Base-by-base conservation (phyloP, 2,797 vertebrate species). In the Sebastes hubbsi region DNA sequence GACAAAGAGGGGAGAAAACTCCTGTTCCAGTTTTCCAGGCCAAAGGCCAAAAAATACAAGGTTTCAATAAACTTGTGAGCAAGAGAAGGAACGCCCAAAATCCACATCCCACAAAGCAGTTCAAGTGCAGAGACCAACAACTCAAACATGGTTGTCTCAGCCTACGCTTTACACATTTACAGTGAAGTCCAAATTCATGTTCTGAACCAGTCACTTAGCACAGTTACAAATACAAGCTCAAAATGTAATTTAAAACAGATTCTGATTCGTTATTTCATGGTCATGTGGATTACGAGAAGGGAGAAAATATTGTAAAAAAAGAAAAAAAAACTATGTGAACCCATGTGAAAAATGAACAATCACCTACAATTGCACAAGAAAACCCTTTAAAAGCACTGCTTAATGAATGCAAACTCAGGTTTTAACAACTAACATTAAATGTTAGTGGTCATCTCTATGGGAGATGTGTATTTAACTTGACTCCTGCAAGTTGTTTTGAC, bases 401-500 rank as follows among this genome's bases (percentile, higher is more conserved):
- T 25, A 9, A 81, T 46, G 12, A 75, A 74, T 29, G 5, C 13
- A 24, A 75, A 61, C 32, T 29, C 32, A 25, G 4, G 20, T 25
- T 77, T 59, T n/a, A 27, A 38, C 38, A 67, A 49, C 9, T 14
- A 49, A 60, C 46, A 24, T 75, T 24, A 81, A 58, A 71, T 70
- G 13, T 60, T 81, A 20, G 60, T 63, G 42, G 54, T 61, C 52
- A 55, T 74, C 61, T 58, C 49, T 32, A 65, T 4, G 67, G 49
- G 13, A 72, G 77, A 54, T 77, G 78, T 81, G 83, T 82, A 54
- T 81, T 86, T 86, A 81, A 77, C 60, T 65, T 68, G 56, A 88
- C 76, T 88, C 63, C 52, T 69, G 56, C 36, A 80, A 69, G 61
- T 69, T 79, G 75, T 83, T 90, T 81, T 90, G 77, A 63, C 74